Base-by-base conservation (phyloP, 1,140 invertebrate genomes). In the Galleria mellonella region DNA sequence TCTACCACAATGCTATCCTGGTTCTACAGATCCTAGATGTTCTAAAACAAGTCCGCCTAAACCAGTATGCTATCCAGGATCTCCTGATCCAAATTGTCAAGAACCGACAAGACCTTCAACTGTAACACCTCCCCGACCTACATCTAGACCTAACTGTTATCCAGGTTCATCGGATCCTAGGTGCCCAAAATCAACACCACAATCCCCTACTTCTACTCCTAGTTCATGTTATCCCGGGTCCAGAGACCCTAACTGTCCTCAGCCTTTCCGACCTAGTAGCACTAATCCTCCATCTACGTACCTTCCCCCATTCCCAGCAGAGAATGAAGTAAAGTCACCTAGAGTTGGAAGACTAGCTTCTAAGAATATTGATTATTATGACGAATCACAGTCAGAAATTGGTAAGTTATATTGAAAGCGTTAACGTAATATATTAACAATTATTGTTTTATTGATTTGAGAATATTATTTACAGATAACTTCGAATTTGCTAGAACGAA, bases 201-300 rank as follows among this genome's bases (percentile, higher is more conserved):
- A 9, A 76, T 17, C 17, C 5, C 51, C 62, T 4, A 62, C 77
- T 32, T 32, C 75, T 5, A 79, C 82, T 4, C 83, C 85, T 6
- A 78, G 77, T 37, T 86, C 86, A 27, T 90, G 89, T 54, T 90
- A 87, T 47, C 89, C 89, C 4, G 89, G 89, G 30, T 89, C 88
- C 8, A 86, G 71, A 32, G 89, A 91, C 77, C 89, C 89, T 5
- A 88, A 87, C 41, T 91, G 89, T 48, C 88, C 89, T 3, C 83
- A 87, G 48, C 84, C 86, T 14, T 87, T 86, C 11, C 75, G 72
- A 10, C 85, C 85, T n/a, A 82, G 70, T 31, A 88, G 86, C 28
- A 89, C 87, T 9, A 88, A 87, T 35, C 87, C 88, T 30, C 87
- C 88, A 10, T 79, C 86, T 27, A 88, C 87, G 2, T 88, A 88